Evolutionary conservation across 2,888 invertebrate genomes (phyloP).

Genomic region (Athetis lepigone): DNA sequence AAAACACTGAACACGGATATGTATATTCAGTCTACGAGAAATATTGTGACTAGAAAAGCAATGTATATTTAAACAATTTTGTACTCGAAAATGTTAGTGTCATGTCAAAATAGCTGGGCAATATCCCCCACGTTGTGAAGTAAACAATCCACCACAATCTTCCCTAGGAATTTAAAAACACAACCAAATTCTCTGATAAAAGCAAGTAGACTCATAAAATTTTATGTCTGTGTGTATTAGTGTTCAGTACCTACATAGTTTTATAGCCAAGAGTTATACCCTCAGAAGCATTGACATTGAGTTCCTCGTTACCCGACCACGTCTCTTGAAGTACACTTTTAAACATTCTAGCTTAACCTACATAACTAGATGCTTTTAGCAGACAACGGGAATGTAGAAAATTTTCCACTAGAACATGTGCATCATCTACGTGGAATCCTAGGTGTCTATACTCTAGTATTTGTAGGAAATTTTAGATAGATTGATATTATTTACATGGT

Average conservation of each 20-base stretch:
- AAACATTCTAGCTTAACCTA: slow-evolving; percentile 30
- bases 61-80: neutral
- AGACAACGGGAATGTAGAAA: slow-evolving; percentile 3
- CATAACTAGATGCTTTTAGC: slow-evolving; percentile 17
- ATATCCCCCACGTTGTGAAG: too few relatives aligned
- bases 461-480: slow-evolving; percentile 20
- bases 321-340: slow-evolving; percentile 30
- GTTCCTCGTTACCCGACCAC: slow-evolving; percentile 33
- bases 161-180: neutral
- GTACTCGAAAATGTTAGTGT: neutral
- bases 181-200: slow-evolving; percentile 4
- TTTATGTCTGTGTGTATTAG: slow-evolving; percentile 6
- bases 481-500: slow-evolving; percentile 17
- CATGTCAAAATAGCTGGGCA: too few relatives aligned
- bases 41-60: neutral
- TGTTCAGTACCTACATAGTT: slow-evolving; percentile 12
- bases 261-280: slow-evolving; percentile 25
- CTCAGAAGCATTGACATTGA: slow-evolving; percentile 51
- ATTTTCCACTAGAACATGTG: slow-evolving; percentile 15
- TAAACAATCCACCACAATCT: neutral
- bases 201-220: slow-evolving; percentile 28
- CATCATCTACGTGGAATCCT: slow-evolving; percentile 1
- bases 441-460: neutral
- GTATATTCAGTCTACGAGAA: neutral
- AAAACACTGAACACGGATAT: neutral